Evolutionary conservation across 1,140 invertebrate genomes (phyloP), one percentile per base, ranked within the genome.

Genomic region (Piezodorus guildinii): DNA sequence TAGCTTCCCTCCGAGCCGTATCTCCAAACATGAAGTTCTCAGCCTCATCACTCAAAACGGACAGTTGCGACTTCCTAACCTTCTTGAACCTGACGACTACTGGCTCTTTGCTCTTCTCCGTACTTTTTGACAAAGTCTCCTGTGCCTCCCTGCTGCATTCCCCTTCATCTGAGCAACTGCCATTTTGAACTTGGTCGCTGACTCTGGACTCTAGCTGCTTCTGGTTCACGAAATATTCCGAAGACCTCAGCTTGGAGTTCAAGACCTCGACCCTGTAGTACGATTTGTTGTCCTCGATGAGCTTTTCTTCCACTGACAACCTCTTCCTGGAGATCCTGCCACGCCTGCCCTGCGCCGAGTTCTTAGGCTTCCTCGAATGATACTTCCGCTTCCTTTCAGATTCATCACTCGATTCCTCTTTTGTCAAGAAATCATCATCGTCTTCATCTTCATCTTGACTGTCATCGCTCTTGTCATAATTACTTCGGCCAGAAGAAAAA

Each of bases 11-110:
- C 23, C 49, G 5, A 52, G 17, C 23, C n/a, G 49, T 10, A 44
- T 79, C 78, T 3, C 78, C 74, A 72, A 90, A 90, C 82, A 90
- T 86, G 71, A 90, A 90, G 60, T 85, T 88, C 68, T 89, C 87
- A 0, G 87, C 88, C 72, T 90, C 87, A 64, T 88, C 85, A 65
- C 86, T 90, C 1, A 90, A 71, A 17, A 85, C 77, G 0, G 83
- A 83, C 19, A 90, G 69, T 73, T 90, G 86, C 0, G 86, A 85
- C 59, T 83, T 80, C 21, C 86, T 45, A 0, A 69, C 65, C 63
- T 70, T 70, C 44, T 68, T 81, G 68, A 88, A 88, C 67, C 88
- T 83, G 0, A 88, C 85, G 4, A 88, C 86, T 17, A 75, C 78
- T 17, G 78, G 80, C 51, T 69, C 66, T 61, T 66, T 68, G 51